Base-by-base conservation (phyloP, 2,888 invertebrate species). In the Caenorhabditis angaria region DNA sequence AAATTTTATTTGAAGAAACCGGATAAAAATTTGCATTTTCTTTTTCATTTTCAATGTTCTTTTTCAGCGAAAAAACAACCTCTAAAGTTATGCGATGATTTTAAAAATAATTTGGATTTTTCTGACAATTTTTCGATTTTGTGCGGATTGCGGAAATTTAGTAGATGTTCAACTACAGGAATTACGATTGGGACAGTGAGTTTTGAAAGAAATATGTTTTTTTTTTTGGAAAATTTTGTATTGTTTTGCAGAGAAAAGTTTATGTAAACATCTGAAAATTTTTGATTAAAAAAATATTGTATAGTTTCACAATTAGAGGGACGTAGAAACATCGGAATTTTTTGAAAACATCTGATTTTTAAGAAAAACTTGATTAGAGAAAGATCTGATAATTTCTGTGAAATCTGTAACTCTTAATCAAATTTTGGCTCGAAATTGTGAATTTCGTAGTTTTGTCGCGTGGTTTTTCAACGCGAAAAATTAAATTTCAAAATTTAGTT, bases 91-190 rank as follows among this genome's bases (percentile, higher is more conserved):
- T 41, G 41, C 6, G 41, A 41, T 41, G 41, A 41, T 12, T 10
- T 3, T 41, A 12, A 18, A 18, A 10, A 12, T 41, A 41, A 10
- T 32, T 32, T 14, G 10, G 18, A 2, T 41, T 14, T 41, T 41
- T 6, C 3, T 41, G 14, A 12, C 18, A 41, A 18, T 41, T 41
- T 41, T 41, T 14, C 14, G 10, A 14, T 41, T 12, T 41, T 41
- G 3, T 5, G 41, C 2, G 10, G 10, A 41, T 41, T 41, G 41
- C 18, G 41, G 41, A 41, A 12, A 41, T 3, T 78, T 12, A 18
- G 74, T 80, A 48, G 78, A 80, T 51, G 78, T 80, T 5, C 65
- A 80, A 48, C 61, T 80, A 24, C 78, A 78, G 61, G 80, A 80
- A 57, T 66, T 80, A 18, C 67, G 77, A 18, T 60, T 80, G 24